Evolutionary conservation across 53 echinoderm and acorn worm genomes (phyloP), one percentile per base, ranked within the genome.

Genomic region (Actinopyga echinites): DNA sequence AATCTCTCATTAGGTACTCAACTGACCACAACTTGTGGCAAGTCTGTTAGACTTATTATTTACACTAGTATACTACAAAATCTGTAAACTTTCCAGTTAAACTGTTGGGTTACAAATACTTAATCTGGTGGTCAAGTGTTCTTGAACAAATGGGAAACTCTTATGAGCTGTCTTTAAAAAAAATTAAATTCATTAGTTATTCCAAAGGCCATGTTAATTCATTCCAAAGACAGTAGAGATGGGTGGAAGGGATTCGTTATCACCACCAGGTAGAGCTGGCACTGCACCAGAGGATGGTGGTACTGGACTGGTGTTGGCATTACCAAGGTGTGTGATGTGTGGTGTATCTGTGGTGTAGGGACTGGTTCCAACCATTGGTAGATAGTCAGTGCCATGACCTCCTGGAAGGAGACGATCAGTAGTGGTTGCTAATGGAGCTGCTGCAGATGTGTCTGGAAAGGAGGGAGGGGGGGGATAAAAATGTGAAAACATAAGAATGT

Each of bases 161-260:
- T n/a, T n/a, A n/a, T n/a, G n/a, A n/a, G n/a, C n/a, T n/a, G n/a
- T n/a, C n/a, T n/a, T n/a, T n/a, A n/a, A n/a, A n/a, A n/a, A n/a
- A n/a, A n/a, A n/a, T n/a, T n/a, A n/a, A 33, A 20, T 2, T 21
- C 6, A 6, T 36, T 13, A 28, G 5, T 71, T 15, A 8, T 1
- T 21, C 52, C 28, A 61, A 21, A 85, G 20, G 36, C 77, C 43
- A 13, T 63, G 5, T 25, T 40, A 71, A 45, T 71, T 71, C 71
- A 71, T 71, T 12, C 71, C 71, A 44, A 95, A 93, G 12, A 95
- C 95, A 4, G 92, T 92, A 78, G 86, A 93, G 55, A 95, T 95
- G 42, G 95, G 93, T 45, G 95, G 95, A 13, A 95, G 86, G 1
- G 95, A 80, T 25, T 60, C 88, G 74, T 87, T 89, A 1, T 84